Conservation (phyloP, 2,797 vertebrate species). For the Xerus rutilus region DNA sequence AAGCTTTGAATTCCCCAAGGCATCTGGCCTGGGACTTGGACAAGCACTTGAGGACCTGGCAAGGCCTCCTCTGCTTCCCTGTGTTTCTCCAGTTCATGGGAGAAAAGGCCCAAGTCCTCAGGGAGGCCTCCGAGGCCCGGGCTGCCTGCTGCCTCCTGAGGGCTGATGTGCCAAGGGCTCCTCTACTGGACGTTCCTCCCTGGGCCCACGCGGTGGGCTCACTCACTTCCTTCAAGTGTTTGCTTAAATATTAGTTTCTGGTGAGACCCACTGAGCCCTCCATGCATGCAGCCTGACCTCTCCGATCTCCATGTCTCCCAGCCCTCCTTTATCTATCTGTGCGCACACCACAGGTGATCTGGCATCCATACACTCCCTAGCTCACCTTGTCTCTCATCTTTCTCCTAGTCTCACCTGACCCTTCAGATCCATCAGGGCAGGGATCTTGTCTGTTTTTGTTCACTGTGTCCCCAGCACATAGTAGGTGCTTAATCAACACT, state of each 20-base stretch:
- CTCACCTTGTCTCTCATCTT: background rate
- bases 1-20: background rate
- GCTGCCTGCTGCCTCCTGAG: no score
- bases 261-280: background rate
- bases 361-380: fast-evolving
- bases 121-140: fast-evolving
- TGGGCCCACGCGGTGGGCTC: fast-evolving
- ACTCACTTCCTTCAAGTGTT: no score
- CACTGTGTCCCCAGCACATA: background rate
- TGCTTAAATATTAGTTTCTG: background rate
- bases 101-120: background rate
- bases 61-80: background rate
- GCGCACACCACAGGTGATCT: no score
- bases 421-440: background rate
- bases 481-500: background rate
- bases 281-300: fast-evolving
- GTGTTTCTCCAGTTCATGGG: background rate
- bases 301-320: fast-evolving
- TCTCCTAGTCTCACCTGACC: background rate
- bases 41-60: background rate
- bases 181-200: background rate
- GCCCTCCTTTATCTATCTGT: background rate
- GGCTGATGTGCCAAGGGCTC: fast-evolving
- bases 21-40: background rate
- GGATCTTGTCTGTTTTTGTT: background rate